Conservation (phyloP, 2,797 vertebrate genomes). For the Microcaecilia unicolor region DNA sequence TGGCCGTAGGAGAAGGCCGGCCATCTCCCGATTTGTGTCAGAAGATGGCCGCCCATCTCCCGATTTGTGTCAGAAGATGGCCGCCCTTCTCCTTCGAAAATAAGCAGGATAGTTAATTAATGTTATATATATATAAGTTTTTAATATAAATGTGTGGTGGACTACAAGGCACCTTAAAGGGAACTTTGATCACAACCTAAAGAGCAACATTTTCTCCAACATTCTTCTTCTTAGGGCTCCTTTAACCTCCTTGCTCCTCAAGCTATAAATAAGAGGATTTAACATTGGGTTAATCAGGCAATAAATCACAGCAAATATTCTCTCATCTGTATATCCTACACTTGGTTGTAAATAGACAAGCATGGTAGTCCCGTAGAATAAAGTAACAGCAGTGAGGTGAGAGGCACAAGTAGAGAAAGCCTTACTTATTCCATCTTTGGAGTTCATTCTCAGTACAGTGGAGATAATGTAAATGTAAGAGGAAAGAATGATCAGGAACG, state of each 20-base stretch:
- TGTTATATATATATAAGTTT: too few relatives aligned
- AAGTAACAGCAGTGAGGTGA: constrained; percentile 26
- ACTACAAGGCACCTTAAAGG: too few relatives aligned
- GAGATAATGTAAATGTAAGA: constrained; percentile 25
- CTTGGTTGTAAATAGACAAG: constrained; percentile 32
- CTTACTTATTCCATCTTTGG: background rate
- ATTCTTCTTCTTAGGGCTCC: constrained; percentile 9
- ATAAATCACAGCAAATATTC: constrained; percentile 29
- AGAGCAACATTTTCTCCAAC: too few relatives aligned
- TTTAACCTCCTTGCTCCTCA: constrained; percentile 34
- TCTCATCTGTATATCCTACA: constrained; percentile 12
- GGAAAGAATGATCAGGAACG: constrained; percentile 22
- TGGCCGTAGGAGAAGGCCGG: too few relatives aligned
- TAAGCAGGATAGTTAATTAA: too few relatives aligned
- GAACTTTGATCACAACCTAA: too few relatives aligned
- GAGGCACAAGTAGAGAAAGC: constrained; percentile 36
- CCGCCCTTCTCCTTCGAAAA: too few relatives aligned
- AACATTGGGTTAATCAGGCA: constrained; percentile 29
- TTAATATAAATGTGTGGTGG: too few relatives aligned
- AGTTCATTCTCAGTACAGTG: constrained; percentile 9
- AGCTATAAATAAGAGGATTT: constrained; percentile 37
- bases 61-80: too few relatives aligned
- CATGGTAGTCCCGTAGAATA: constrained; percentile 38
- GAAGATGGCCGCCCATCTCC: too few relatives aligned
- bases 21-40: too few relatives aligned